Conservation (phyloP, 1,140 invertebrate genomes). For the Zaprionus camerounensis region DNA sequence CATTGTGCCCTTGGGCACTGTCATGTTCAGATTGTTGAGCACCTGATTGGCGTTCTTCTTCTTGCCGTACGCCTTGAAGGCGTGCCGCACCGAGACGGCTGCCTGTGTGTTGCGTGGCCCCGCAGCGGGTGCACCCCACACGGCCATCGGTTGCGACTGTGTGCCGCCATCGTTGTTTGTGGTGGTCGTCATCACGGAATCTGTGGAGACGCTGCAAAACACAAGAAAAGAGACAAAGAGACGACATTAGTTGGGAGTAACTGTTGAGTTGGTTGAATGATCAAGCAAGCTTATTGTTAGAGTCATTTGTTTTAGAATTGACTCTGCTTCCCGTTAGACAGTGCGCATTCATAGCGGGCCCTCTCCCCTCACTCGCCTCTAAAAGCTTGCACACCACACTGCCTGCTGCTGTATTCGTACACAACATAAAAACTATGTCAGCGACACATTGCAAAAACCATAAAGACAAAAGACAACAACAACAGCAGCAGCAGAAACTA, state of each 20-base stretch:
- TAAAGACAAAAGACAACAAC: slow-evolving; percentile 35
- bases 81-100: slow-evolving; percentile 92
- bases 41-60: slow-evolving; percentile 93
- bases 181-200: slow-evolving; percentile 73
- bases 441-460: slow-evolving; percentile 63
- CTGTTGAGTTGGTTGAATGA: not conserved
- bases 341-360: not conserved
- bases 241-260: not conserved
- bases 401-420: slow-evolving; percentile 28
- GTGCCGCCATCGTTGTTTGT: slow-evolving; percentile 84
- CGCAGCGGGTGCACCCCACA: slow-evolving; percentile 77
- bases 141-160: slow-evolving; percentile 58
- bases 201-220: slow-evolving; percentile 69
- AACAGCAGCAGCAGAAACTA: slow-evolving; percentile 28
- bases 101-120: slow-evolving; percentile 86
- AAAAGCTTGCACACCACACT: slow-evolving; percentile 41
- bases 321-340: not conserved
- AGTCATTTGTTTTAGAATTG: slow-evolving; percentile 56
- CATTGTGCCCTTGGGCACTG: slow-evolving; percentile 95
- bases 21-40: slow-evolving; percentile 94
- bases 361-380: not conserved
- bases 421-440: slow-evolving; percentile 63
- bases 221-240: not conserved
- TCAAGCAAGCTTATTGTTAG: slow-evolving; percentile 44
- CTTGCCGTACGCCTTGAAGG: slow-evolving; percentile 94